Evolutionary conservation across 2,888 invertebrate genomes (phyloP).

Genomic region (Coleophora flavipennella): DNA sequence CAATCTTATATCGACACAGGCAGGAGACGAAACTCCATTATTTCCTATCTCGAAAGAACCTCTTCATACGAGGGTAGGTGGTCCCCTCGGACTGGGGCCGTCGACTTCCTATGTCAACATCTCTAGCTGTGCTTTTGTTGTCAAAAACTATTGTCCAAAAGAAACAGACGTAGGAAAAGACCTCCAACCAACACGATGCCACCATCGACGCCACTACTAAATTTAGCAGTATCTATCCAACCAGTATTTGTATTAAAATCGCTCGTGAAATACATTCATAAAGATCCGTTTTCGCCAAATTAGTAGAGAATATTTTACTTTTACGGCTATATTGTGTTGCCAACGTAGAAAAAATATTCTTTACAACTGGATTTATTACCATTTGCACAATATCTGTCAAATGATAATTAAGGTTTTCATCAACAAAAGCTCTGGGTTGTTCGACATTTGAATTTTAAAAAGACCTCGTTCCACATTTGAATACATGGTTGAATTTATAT

Average conservation of each 20-base stretch:
- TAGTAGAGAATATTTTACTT: conserved; percentile 25
- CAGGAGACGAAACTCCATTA: conserved; percentile 26
- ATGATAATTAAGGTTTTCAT: conserved; percentile 39
- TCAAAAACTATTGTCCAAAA: conserved; percentile 36
- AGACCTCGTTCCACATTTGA: conserved; percentile 28
- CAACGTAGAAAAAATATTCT: conserved; percentile 17
- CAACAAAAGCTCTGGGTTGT: conserved; percentile 28
- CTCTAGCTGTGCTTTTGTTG: conserved; percentile 54
- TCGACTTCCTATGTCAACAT: conserved; percentile 41
- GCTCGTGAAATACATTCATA: conserved; percentile 35
- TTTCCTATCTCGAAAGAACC: conserved; percentile 31
- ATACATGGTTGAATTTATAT: conserved; percentile 37
- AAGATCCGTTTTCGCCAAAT: conserved; percentile 39
- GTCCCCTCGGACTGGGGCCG: conserved; percentile 32
- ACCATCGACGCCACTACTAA: conserved; percentile 27
- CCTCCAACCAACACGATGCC: conserved; percentile 30
- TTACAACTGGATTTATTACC: conserved; percentile 9
- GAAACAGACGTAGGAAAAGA: conserved; percentile 29
- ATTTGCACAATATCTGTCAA: conserved; percentile 23
- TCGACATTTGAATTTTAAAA: too few species aligned
- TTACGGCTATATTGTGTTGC: conserved; percentile 33
- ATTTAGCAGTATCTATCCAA: conserved; percentile 16
- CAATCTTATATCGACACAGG: too few species aligned
- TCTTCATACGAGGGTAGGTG: conserved; percentile 41
- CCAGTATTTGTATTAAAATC: conserved; percentile 30